These are phyloP conservation scores for Drosophila sulfurigaster DNA, from an alignment of 1,140 invertebrate genomes.

Conservation along the genomic window DNA sequence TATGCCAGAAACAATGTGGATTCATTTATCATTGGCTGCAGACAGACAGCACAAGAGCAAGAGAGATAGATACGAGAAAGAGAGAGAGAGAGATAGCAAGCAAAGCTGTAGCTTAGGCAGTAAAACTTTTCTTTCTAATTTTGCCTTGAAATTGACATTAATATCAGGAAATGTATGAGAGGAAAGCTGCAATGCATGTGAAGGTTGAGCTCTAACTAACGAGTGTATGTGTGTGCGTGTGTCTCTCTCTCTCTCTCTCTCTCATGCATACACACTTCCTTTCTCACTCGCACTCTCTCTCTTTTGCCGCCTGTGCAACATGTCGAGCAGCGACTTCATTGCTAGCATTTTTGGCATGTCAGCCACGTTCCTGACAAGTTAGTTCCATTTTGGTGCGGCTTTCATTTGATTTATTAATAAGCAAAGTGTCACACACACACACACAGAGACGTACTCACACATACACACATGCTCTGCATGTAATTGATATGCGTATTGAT, in stretches of 20 bases:
- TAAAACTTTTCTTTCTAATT: slow-evolving; percentile 41
- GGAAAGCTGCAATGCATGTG: slow-evolving; percentile 26
- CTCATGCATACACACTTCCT: background rate
- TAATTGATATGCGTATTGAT: slow-evolving; percentile 74
- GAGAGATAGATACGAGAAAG: background rate
- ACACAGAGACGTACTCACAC: slow-evolving; percentile 8
- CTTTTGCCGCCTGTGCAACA: slow-evolving; percentile 29
- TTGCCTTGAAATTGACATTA: slow-evolving; percentile 38
- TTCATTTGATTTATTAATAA: slow-evolving; percentile 77
- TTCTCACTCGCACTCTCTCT: background rate
- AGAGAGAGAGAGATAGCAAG: background rate
- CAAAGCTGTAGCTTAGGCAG: slow-evolving; percentile 25
- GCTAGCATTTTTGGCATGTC: slow-evolving; percentile 54
- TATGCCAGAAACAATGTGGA: slow-evolving; percentile 19
- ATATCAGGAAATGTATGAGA: slow-evolving; percentile 38
- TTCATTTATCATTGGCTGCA: slow-evolving; percentile 45
- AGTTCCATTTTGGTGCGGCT: slow-evolving; percentile 59
- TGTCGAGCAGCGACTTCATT: slow-evolving; percentile 59
- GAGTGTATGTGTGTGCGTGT: slow-evolving; percentile 21
- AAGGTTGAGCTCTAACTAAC: slow-evolving; percentile 39
- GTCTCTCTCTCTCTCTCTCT: background rate
- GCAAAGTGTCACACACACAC: slow-evolving; percentile 51
- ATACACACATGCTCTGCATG: slow-evolving; percentile 19
- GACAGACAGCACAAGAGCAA: background rate
- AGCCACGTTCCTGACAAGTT: slow-evolving; percentile 68